Base-by-base conservation (phyloP, 2,113 vertebrate genomes). In the Phoenicopterus ruber region DNA sequence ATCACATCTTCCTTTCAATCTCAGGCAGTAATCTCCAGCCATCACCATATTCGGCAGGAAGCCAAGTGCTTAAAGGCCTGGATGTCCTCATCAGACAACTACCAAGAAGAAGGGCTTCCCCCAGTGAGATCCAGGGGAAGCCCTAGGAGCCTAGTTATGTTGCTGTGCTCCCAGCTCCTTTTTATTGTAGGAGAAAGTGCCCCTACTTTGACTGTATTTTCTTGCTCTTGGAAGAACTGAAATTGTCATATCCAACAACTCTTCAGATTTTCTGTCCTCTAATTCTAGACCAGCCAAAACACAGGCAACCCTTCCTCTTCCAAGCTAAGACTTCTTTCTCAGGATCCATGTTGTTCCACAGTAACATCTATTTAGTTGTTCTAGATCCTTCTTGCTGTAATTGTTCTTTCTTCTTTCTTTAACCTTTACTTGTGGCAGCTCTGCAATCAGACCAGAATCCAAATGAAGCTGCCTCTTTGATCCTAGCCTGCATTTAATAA, bases 1-100 rank as follows among this genome's bases (percentile, higher is more conserved):
- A 22, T 46, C 34, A 12, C 65, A 40, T 52, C 28, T 77, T 81
- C 65, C 40, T 47, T 95, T 29, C n/a, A 16, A 2, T 83, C 29
- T 24, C 62, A 4, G 47, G 10, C 2, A 11, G 14, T 79, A 50
- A 70, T 96, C 77, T 61, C 62, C 36, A 62, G 65, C 42, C 18
- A 28, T 58, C 47, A 32, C 55, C 0, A 0, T 1, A 0, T 24
- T 4, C 34, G 81, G 73, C 55, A 65, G 57, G 14, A 42, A 62
- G 44, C 81, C 62, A 69, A 22, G 71, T 62, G 24, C 57, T 62
- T 74, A 44, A 38, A 6, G 38, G 29, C 22, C 28, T 3, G 19
- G 63, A 18, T 86, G 46, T 25, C n/a, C 62, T 87, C 44, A 20
- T 76, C 44, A 69, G 36, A 28, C 40, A 47, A 73, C 40, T 65